Evolutionary conservation across 2,797 vertebrate species (phyloP).

Genomic region (Okamejei kenojei): DNA sequence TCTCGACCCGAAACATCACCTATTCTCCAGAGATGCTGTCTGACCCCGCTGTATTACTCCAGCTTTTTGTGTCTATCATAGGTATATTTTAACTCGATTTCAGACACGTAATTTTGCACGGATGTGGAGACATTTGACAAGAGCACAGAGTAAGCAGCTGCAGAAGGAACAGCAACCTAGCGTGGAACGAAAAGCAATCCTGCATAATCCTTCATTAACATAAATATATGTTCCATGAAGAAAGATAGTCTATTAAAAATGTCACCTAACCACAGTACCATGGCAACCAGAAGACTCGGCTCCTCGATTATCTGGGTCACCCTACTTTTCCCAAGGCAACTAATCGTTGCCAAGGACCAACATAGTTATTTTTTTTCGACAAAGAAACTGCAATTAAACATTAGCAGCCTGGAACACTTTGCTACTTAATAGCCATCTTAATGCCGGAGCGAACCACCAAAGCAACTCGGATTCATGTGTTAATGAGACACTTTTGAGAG

Average conservation of each 20-base stretch:
- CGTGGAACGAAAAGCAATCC: background rate
- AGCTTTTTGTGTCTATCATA: background rate
- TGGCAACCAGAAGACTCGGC: background rate
- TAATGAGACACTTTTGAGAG: background rate
- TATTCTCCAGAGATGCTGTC: too few relatives aligned
- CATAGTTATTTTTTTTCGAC: background rate
- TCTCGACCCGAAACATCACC: too few relatives aligned
- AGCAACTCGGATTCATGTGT: background rate
- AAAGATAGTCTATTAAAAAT: background rate
- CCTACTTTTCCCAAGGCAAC: background rate
- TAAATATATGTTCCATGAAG: background rate
- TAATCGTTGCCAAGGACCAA: background rate
- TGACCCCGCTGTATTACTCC: too few relatives aligned
- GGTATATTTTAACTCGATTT: background rate
- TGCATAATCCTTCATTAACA: background rate
- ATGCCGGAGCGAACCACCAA: background rate
- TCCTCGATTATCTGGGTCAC: background rate
- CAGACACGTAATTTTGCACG: background rate
- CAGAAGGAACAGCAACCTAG: background rate
- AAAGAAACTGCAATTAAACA: background rate
- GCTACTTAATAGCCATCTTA: background rate
- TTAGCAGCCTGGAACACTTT: background rate
- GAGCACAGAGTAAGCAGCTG: background rate
- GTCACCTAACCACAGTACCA: background rate
- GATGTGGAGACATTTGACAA: too few relatives aligned